Evolutionary conservation across 2,113 vertebrate genomes (phyloP).

Genomic region (Oceanodroma tethys): DNA sequence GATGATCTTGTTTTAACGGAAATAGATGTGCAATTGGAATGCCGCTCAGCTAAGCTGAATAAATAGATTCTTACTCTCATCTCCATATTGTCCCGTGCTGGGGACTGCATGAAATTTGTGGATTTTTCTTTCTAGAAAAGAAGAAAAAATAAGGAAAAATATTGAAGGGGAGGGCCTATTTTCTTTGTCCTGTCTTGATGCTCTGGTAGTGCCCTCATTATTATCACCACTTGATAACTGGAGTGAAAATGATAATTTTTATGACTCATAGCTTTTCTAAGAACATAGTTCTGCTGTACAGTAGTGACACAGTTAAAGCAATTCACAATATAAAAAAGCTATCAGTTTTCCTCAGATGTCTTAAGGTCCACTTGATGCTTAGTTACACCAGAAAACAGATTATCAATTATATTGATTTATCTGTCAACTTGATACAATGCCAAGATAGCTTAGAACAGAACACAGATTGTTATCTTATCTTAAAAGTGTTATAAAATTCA

Average conservation of each 20-base stretch:
- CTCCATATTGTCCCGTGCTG: background rate
- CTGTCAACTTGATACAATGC: background rate
- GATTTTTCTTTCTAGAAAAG: background rate
- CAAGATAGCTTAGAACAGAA: background rate
- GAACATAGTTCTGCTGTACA: background rate
- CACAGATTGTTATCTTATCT: background rate
- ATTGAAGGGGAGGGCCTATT: background rate
- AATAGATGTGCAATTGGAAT: background rate
- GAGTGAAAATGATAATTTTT: background rate
- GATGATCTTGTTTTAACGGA: background rate
- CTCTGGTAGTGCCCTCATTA: background rate
- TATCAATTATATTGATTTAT: slow-evolving; percentile 6
- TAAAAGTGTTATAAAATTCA: background rate
- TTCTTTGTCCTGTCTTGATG: background rate
- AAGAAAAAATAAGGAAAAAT: background rate
- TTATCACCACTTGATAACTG: background rate
- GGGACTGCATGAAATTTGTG: background rate
- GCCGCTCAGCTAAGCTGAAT: background rate
- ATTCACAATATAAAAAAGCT: background rate
- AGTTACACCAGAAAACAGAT: background rate
- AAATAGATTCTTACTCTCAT: background rate
- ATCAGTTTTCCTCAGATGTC: background rate
- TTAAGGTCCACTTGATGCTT: background rate
- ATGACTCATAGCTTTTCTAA: background rate
- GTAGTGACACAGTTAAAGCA: background rate